A percentile compares a stretch with the other conserved stretches of the same genome.
Conservation (phyloP, 1,140 invertebrate genomes). For the Pemphigus obesinymphae region DNA sequence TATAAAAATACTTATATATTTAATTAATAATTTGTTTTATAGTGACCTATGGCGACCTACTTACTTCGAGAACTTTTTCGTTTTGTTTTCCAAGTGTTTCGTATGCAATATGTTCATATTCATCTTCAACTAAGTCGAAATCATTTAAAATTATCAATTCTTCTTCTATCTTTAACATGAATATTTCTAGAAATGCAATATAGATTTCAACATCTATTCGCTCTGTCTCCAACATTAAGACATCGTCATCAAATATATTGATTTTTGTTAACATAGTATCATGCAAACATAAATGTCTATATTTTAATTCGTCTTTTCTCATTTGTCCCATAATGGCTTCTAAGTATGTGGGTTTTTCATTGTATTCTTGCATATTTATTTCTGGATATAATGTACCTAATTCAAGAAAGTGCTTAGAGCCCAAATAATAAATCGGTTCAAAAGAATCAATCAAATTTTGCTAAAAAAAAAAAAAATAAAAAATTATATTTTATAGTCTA, state of each 20-base stretch:
- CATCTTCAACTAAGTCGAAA: constrained; percentile 9
- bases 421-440: not conserved
- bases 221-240: not conserved
- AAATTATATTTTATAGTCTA: no score
- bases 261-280: not conserved
- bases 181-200: constrained; percentile 7
- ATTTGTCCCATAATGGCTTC: not conserved
- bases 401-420: not conserved
- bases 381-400: not conserved
- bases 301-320: not conserved
- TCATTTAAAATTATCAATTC: constrained; percentile 5
- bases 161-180: not conserved
- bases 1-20: not conserved
- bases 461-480: not conserved
- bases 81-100: not conserved
- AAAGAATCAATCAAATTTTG: not conserved
- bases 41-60: no score
- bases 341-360: not conserved
- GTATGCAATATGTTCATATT: not conserved
- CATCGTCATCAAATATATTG: not conserved
- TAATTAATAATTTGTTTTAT: not conserved
- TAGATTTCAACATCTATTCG: not conserved
- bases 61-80: not conserved
- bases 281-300: not conserved
- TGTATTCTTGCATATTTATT: not conserved